Evolutionary conservation across 2,113 vertebrate species (phyloP).

Genomic region (Phainopepla nitens): DNA sequence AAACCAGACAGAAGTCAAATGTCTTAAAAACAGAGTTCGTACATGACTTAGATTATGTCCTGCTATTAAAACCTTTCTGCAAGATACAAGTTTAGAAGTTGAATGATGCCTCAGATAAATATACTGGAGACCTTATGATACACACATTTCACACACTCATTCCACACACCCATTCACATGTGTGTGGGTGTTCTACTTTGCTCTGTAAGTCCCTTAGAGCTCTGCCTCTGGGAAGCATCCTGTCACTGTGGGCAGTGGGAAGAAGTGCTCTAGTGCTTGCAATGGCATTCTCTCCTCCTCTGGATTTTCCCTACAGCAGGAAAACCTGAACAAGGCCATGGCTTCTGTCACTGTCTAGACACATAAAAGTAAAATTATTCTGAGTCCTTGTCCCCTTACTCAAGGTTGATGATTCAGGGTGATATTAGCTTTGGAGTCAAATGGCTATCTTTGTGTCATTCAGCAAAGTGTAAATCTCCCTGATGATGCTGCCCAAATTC

Average conservation of each 20-base stretch:
- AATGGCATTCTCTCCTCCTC: fast-evolving
- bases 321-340: background rate
- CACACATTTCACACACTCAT: background rate
- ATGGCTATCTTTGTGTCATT: background rate
- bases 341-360: background rate
- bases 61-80: background rate
- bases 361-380: background rate
- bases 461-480: background rate
- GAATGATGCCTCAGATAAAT: background rate
- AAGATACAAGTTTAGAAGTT: background rate
- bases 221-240: background rate
- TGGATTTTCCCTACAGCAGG: background rate
- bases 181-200: background rate
- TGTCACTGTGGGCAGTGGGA: background rate
- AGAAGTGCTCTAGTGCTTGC: background rate
- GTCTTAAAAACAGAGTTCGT: background rate
- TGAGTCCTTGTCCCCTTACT: background rate
- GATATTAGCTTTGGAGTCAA: background rate
- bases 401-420: background rate
- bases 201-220: background rate
- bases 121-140: background rate
- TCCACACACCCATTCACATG: background rate
- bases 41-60: constrained; percentile 7
- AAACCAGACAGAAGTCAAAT: constrained; percentile 25
- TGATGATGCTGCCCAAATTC: background rate